These are phyloP conservation scores for Prunella himalayana DNA, from an alignment of 2,113 vertebrate species.

Conservation along the genomic window DNA sequence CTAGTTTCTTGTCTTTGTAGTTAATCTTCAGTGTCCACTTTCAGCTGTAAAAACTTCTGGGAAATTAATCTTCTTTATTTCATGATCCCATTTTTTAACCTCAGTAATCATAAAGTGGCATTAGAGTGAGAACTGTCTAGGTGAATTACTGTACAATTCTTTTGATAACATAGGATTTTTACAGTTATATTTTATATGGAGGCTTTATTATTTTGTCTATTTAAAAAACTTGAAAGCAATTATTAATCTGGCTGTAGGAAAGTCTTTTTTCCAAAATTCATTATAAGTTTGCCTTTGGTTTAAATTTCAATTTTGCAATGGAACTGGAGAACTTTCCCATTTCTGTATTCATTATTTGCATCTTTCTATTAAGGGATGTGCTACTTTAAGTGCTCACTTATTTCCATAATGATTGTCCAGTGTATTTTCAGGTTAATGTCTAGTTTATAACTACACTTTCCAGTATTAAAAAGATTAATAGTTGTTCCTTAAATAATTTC, in stretches of 20 bases:
- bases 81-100: background rate
- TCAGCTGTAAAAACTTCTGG: background rate
- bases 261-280: background rate
- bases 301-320: background rate
- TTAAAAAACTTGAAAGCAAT: background rate
- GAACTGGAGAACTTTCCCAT: background rate
- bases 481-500: background rate
- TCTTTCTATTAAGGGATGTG: background rate
- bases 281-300: background rate
- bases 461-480: background rate
- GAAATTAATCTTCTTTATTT: background rate
- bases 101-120: background rate
- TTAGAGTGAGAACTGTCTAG: background rate
- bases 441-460: background rate
- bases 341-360: background rate
- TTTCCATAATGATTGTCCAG: background rate
- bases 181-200: background rate
- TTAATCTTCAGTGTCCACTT: background rate
- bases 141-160: background rate
- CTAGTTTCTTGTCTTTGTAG: background rate
- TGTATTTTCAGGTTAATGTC: background rate
- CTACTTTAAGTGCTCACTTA: background rate
- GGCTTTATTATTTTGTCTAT: background rate
- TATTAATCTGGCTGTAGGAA: background rate
- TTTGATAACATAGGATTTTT: background rate